These are phyloP conservation scores for Drosophila erecta DNA, from an alignment of 1,140 invertebrate genomes.

Conservation along the genomic window DNA sequence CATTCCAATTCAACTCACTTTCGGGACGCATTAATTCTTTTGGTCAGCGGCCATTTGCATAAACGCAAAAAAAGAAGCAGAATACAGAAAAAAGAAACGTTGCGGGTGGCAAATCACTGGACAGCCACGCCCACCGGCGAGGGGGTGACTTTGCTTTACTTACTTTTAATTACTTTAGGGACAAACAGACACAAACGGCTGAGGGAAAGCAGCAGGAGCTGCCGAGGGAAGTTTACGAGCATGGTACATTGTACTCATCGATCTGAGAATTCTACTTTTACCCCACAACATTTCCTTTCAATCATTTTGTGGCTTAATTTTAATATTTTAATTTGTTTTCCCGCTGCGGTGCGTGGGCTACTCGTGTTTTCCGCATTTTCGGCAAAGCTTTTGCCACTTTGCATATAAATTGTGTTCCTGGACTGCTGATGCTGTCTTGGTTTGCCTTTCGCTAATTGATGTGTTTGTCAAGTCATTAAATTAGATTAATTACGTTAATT, in stretches of 20 bases:
- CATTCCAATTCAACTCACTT: conserved; percentile 77
- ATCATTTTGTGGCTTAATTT: conserved; percentile 83
- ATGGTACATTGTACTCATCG: conserved; percentile 17
- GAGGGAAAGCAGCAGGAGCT: conserved; percentile 8
- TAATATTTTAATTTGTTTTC: conserved; percentile 83
- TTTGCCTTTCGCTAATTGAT: conserved; percentile 72
- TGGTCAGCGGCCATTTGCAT: conserved; percentile 73
- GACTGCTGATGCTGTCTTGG: conserved; percentile 17
- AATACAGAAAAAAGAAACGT: conserved; percentile 9
- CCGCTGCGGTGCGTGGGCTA: conserved; percentile 38
- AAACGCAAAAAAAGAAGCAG: conserved; percentile 37
- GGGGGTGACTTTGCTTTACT: conserved; percentile 65
- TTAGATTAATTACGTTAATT: conserved; percentile 84
- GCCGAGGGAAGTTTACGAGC: not conserved
- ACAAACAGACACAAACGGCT: conserved; percentile 61
- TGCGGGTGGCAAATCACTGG: conserved; percentile 53
- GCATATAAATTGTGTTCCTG: conserved; percentile 74
- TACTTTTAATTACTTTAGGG: conserved; percentile 82
- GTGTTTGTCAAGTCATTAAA: conserved; percentile 84
- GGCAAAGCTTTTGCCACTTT: conserved; percentile 64
- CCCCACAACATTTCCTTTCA: conserved; percentile 73
- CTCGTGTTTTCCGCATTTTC: conserved; percentile 38
- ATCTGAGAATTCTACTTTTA: conserved; percentile 32
- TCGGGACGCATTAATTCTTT: conserved; percentile 71
- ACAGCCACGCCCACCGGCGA: conserved; percentile 16